These are phyloP conservation scores for Morelia viridis DNA, from an alignment of 2,797 vertebrate genomes.

Conservation along the genomic window DNA sequence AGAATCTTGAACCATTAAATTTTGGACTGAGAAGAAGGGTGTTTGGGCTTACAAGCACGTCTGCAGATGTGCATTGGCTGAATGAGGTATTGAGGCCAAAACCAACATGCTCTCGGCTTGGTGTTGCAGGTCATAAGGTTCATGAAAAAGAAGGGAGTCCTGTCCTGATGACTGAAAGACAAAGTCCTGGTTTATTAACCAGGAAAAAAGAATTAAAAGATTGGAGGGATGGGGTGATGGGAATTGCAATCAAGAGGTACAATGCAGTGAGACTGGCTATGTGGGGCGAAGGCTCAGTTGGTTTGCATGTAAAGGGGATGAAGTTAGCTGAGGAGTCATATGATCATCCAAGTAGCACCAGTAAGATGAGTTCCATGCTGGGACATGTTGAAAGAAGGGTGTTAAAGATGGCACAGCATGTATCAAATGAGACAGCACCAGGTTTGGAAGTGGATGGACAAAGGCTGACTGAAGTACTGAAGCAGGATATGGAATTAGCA, in stretches of 20 bases:
- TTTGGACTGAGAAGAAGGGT: background rate
- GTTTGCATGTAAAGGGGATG: slow-evolving; percentile 19
- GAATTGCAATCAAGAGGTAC: slow-evolving; percentile 23
- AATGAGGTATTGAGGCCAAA: slow-evolving; percentile 1
- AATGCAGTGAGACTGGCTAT: slow-evolving; percentile 19
- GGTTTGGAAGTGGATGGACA: slow-evolving; percentile 9
- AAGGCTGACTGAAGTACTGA: background rate
- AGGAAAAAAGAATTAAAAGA: slow-evolving; percentile 22
- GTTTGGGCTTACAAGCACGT: slow-evolving; percentile 6
- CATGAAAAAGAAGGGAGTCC: background rate
- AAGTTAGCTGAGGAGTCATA: background rate
- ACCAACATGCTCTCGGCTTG: background rate
- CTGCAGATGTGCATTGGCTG: slow-evolving; percentile 26
- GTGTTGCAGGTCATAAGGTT: background rate
- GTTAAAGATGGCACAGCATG: background rate
- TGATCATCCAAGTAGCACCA: background rate
- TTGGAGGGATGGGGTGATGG: slow-evolving; percentile 31
- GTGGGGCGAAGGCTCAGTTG: slow-evolving; percentile 19
- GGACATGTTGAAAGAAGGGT: background rate
- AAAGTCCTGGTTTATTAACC: background rate
- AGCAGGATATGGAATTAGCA: background rate
- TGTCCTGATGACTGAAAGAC: background rate
- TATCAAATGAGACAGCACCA: background rate
- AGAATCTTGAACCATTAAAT: background rate
- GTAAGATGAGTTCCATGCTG: background rate